These are phyloP conservation scores for Nanorana parkeri DNA, from an alignment of 2,113 vertebrate genomes.

Conservation along the genomic window DNA sequence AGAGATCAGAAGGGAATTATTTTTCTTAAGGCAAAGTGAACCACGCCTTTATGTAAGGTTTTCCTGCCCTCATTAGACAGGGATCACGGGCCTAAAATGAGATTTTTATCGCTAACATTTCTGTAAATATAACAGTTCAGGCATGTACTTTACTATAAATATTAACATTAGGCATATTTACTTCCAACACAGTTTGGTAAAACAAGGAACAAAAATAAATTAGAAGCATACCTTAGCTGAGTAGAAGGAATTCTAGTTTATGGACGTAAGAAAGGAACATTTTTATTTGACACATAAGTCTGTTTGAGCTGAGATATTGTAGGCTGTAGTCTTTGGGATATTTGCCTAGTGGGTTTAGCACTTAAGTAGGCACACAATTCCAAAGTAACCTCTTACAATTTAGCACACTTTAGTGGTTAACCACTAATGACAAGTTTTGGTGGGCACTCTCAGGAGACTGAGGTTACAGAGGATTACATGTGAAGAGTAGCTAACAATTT, in stretches of 20 bases:
- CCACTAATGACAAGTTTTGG: constrained; percentile 30
- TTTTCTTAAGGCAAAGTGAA: too few species aligned
- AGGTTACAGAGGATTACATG: constrained; percentile 4
- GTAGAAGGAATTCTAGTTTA: neutral
- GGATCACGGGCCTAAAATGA: too few species aligned
- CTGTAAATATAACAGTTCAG: too few species aligned
- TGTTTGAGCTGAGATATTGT: neutral
- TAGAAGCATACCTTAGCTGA: too few species aligned
- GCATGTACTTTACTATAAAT: too few species aligned
- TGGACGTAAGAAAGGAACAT: neutral
- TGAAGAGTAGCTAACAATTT: neutral
- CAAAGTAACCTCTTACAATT: constrained; percentile 1
- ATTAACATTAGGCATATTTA: too few species aligned
- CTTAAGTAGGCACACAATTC: neutral
- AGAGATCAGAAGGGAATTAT: too few species aligned
- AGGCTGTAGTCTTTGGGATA: constrained; percentile 17
- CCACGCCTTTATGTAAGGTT: too few species aligned
- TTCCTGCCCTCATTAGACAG: too few species aligned
- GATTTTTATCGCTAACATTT: too few species aligned
- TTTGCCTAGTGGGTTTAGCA: constrained; percentile 14
- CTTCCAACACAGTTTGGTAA: too few species aligned
- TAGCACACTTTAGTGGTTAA: constrained; percentile 25
- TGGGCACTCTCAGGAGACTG: constrained; percentile 4
- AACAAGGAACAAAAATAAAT: too few species aligned
- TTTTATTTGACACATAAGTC: neutral